A percentile compares a stretch with the other conserved stretches of the same genome.
phyloP scores from a whole-genome alignment of 2,888 invertebrate species.

The Nemotelus pantherinus region DNA sequence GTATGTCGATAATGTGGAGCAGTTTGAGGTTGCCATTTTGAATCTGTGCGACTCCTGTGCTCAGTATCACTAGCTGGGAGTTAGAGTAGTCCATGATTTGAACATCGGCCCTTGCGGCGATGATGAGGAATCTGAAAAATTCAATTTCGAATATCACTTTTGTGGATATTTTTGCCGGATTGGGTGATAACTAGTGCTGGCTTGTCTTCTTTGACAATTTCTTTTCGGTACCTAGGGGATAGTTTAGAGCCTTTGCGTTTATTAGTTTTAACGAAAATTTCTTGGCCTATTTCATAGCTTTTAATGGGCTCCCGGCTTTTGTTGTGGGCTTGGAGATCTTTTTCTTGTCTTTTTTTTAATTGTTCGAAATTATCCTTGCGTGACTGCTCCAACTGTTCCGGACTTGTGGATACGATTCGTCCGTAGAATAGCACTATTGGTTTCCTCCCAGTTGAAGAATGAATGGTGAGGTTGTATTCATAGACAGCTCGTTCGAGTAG shows the following conservation, averaged over 20 bases:
- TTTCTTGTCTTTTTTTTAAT: conserved; percentile 39
- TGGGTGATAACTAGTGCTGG: conserved; percentile 23
- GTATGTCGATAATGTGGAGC: background rate
- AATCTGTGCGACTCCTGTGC: background rate
- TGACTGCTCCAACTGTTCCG: conserved; percentile 27
- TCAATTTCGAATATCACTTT: conserved; percentile 40
- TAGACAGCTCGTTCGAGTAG: background rate
- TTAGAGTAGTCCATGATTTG: conserved; percentile 3
- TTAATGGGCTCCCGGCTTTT: conserved; percentile 46
- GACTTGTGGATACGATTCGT: conserved; percentile 27
- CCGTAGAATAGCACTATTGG: conserved; percentile 44
- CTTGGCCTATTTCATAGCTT: conserved; percentile 23
- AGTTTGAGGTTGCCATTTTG: conserved; percentile 2
- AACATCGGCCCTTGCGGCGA: background rate
- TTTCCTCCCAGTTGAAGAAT: conserved; percentile 46
- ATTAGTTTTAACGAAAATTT: conserved; percentile 46
- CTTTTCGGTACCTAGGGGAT: conserved; percentile 18
- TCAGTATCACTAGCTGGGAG: background rate
- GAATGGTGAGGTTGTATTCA: conserved; percentile 45
- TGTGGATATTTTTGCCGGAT: conserved; percentile 37
- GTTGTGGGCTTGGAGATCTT: conserved; percentile 44
- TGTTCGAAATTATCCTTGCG: conserved; percentile 27
- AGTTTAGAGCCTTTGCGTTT: conserved; percentile 48
- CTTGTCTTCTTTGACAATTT: conserved; percentile 35
- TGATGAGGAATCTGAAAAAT: background rate